Conservation (phyloP, 2,113 vertebrate species). For the Ailuropoda melanoleuca region DNA sequence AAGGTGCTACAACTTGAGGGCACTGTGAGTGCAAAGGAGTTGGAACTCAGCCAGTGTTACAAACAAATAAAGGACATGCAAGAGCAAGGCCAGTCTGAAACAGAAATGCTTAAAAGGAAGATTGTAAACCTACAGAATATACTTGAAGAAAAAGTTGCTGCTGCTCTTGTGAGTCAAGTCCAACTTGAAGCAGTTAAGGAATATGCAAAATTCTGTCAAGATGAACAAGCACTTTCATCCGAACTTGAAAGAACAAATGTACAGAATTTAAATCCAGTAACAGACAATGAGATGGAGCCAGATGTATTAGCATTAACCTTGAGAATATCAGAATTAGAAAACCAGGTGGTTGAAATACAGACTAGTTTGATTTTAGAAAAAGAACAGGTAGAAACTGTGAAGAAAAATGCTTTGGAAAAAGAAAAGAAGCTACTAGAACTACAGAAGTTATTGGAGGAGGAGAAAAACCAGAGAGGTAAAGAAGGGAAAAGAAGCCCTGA, state of each 20-base stretch:
- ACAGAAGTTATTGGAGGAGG: constrained; percentile 86
- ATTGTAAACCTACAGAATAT: constrained; percentile 87
- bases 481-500: constrained; percentile 24
- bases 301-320: constrained; percentile 85
- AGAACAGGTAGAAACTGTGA: constrained; percentile 87
- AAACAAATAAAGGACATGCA: constrained; percentile 83
- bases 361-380: constrained; percentile 88
- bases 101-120: constrained; percentile 82
- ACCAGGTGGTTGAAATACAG: constrained; percentile 86
- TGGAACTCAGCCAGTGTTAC: constrained; percentile 84
- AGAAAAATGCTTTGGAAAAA: constrained; percentile 89
- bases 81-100: constrained; percentile 83
- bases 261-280: constrained; percentile 28
- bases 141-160: constrained; percentile 90
- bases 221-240: constrained; percentile 37
- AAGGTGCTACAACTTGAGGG: constrained; percentile 86
- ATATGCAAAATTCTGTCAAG: constrained; percentile 67
- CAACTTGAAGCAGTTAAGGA: constrained; percentile 90
- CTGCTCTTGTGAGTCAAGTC: constrained; percentile 88
- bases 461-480: constrained; percentile 64
- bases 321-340: constrained; percentile 89
- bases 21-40: constrained; percentile 86
- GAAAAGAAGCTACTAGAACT: constrained; percentile 88
- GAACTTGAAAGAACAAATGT: constrained; percentile 30
- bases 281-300: constrained; percentile 64